Evolutionary conservation across 2,797 vertebrate genomes (phyloP), one percentile per base, ranked within the genome.

Genomic region (Takifugu rubripes): DNA sequence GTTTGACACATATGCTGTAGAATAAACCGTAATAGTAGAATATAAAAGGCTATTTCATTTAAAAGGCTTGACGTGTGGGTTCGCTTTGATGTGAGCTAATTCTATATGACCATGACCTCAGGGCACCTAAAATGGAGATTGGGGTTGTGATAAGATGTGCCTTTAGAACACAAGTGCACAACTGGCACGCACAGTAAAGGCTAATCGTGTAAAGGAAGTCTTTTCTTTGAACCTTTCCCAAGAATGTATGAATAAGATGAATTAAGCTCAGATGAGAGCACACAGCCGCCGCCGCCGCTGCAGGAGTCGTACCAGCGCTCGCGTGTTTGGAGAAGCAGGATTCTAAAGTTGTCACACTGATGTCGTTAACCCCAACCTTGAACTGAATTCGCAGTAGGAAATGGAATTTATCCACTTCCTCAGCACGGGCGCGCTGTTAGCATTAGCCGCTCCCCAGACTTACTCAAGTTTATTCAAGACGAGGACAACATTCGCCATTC

Each of bases 1-100:
- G 21, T 21, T 21, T 21, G 1, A 21, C 21, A 21, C 21, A 21
- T 21, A 21, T 21, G 21, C 21, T 21, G 21, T 21, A 69, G 72
- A 68, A 59, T 75, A 70, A 83, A 80, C 82, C 83, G 60, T 79
- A 80, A 78, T 85, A 73, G 69, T 63, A 78, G n/a, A 33, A 85
- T 81, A 87, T 12, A 83, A 78, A 70, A 54, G 68, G 72, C 56
- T 80, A 85, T 89, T 84, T 89, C 82, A 81, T 84, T 78, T 82
- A 54, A 81, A 71, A 73, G 70, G 70, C 62, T 61, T 74, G 68
- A 84, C 75, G 75, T 76, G 78, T 80, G 81, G 64, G 85, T 87
- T 85, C 0, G 72, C 68, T 90, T 92, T 89, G 87, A 92, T 90
- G 88, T 61, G 55, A 1, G 7, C 54, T 89, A 91, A 87, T 90